Base-by-base conservation (phyloP, 2,888 invertebrate species). In the Boloria euphrosyne region DNA sequence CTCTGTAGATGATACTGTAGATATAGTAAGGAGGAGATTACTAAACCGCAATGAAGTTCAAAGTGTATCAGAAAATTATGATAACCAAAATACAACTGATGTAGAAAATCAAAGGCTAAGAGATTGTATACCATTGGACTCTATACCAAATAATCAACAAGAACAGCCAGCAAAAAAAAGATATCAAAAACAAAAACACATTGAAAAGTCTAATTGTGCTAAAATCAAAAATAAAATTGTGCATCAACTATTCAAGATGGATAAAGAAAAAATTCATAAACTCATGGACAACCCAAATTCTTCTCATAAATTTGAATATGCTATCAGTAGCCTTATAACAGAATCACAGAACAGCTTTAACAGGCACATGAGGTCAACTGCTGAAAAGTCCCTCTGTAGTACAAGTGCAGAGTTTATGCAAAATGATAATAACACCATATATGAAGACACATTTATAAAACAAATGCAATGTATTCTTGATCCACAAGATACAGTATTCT, bases 391-490 rank as follows among this genome's bases (percentile, higher is more conserved):
- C 13, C 76, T 93, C 0, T 82, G 81, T 64, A 82, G 78, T 60
- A 81, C 87, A 47, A 85, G 84, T 74, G 89, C 83, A 76, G 90
- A 80, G 78, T 93, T 77, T 94, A 89, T 73, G 93, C 95, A 76
- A 69, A 96, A 87, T 75, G 94, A 93, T 59, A 96, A 93, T 70
- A 90, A 91, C 67, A 78, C 96, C 66, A 91, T 95, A 93, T 91
- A 94, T 94, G 78, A 97, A 80, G 78, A 97, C 93, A 93, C 97
- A 93, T 87, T 97, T 94, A 85, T 97, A 96, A 78, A 97, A 87
- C 76, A 95, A 83, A 86, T 94, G 93, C 93, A 93, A 68, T 93
- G 93, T 55, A 89, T 94, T 74, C 76, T 94, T 27, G 94, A 94
- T 75, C 93, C 94, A 0, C 93, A 93, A 72, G 94, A 94, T 50